These are phyloP conservation scores for Apaloderma vittatum DNA, from an alignment of 2,113 vertebrate genomes.

Conservation along the genomic window DNA sequence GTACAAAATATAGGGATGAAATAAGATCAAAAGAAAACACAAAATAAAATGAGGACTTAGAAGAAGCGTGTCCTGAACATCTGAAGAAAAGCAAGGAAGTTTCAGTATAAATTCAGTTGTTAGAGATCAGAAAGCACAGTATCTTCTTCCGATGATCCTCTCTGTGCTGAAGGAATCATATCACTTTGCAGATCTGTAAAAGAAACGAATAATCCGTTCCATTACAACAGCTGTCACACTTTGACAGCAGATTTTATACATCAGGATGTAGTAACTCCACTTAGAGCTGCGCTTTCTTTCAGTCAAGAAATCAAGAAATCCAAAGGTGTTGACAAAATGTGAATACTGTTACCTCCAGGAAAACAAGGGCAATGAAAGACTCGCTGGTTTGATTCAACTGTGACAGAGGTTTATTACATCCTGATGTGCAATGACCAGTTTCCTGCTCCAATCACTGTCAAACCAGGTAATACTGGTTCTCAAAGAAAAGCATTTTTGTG, in stretches of 20 bases:
- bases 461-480: not conserved
- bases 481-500: not conserved
- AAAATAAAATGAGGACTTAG: not conserved
- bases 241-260: not conserved
- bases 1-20: not conserved
- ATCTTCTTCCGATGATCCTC: not conserved
- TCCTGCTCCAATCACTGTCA: not conserved
- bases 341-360: not conserved
- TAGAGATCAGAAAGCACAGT: not conserved
- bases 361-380: not conserved
- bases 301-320: not conserved
- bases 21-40: not conserved
- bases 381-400: not conserved
- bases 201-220: not conserved
- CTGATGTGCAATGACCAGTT: not conserved
- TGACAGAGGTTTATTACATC: not conserved
- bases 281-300: not conserved
- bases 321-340: not conserved
- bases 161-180: not conserved
- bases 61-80: not conserved
- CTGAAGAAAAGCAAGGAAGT: not conserved
- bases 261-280: not conserved
- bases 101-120: not conserved
- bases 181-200: conserved; percentile 8
- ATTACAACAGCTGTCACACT: not conserved